Base-by-base conservation (phyloP, 2,797 vertebrate species). In the Brotula barbata region DNA sequence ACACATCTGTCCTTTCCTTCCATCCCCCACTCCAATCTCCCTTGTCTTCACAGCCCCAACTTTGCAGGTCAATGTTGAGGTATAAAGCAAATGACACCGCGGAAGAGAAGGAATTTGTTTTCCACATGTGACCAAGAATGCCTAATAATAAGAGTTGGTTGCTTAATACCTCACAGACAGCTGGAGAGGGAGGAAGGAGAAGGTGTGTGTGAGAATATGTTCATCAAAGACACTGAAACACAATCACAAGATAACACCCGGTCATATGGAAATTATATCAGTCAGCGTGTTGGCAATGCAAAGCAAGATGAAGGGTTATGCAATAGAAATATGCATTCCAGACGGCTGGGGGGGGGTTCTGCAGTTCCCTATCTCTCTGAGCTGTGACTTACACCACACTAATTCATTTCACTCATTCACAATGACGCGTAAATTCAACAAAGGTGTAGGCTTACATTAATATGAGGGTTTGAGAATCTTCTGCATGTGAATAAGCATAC, bases 101-200 rank as follows among this genome's bases (percentile, higher is more conserved):
- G 46, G 7, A 25, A 57, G 28, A 51, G 33, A 59, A 59, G 62
- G 52, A 68, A 85, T 87, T 80, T 64, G 55, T 80, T 86, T 78
- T 65, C 67, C 84, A 86, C 60, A 72, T 81, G 80, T 82, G 73
- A 64, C 67, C 49, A 77, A 71, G 65, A 68, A 74, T 66, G 47
- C 57, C 55, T 37, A 22, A 49, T 4, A 22, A 50, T 15, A 39
- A 14, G 37, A 39, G n/a, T 3, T 36, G 43, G 49, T 48, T 37
- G 14, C 61, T 84, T 64, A 41, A 58, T 21, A 60, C 68, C 52
- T 45, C 15, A 43, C 31, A 64, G 21, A 36, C 53, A 40, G 43
- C 39, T 62, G 44, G 43, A 49, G 40, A 19, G n/a, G 50, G 34
- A 43, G 16, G 34, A 20, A n/a, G n/a, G 37, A 47, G 60, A 57